These are phyloP conservation scores for Lasiurus cinereus DNA, from an alignment of 2,113 vertebrate genomes.

Conservation along the genomic window DNA sequence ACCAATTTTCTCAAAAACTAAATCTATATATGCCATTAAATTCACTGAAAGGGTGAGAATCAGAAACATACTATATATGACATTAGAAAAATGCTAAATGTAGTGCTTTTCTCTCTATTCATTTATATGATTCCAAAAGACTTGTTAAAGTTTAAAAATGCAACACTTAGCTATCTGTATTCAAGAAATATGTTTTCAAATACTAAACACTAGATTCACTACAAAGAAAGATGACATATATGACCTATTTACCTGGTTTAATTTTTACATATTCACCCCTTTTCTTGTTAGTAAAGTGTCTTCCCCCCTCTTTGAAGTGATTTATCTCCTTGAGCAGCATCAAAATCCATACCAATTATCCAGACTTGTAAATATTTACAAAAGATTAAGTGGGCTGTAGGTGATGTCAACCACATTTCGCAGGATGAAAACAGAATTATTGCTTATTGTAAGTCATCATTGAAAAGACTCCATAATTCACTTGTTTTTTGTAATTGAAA, in stretches of 20 bases:
- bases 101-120: background rate
- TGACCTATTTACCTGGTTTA: background rate
- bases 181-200: slow-evolving; percentile 1
- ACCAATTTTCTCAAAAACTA: background rate
- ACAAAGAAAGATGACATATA: background rate
- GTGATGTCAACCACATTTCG: slow-evolving; percentile 54
- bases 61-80: background rate
- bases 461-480: slow-evolving; percentile 67
- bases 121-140: background rate
- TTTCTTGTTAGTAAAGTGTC: slow-evolving; percentile 17
- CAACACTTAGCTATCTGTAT: background rate
- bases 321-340: background rate
- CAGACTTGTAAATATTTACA: slow-evolving; percentile 71
- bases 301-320: background rate
- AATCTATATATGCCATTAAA: background rate
- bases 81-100: slow-evolving; percentile 3
- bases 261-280: background rate
- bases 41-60: background rate
- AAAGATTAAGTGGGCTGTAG: slow-evolving; percentile 63
- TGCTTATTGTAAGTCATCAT: slow-evolving; percentile 57
- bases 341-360: slow-evolving; percentile 52
- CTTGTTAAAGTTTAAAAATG: slow-evolving; percentile 27
- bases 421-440: slow-evolving; percentile 65
- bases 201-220: background rate
- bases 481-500: slow-evolving; percentile 53